phyloP scores from a whole-genome alignment of 2,797 vertebrate genomes.

The Bradypodion pumilum region DNA sequence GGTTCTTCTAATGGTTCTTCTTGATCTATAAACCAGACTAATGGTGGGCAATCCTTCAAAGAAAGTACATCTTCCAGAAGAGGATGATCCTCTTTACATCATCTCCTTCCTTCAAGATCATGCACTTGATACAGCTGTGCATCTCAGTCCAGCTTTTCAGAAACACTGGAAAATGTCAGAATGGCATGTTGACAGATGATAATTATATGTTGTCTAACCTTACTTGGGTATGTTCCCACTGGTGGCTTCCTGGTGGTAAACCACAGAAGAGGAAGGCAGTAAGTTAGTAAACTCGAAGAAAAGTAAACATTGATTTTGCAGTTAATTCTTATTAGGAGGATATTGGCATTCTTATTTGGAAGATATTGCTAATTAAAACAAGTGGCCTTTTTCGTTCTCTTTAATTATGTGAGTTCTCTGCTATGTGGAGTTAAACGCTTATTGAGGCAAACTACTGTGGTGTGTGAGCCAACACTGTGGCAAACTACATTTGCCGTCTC shows the following conservation, averaged over 20 bases:
- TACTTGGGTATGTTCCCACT: slow-evolving; percentile 55
- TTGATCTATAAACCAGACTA: not conserved
- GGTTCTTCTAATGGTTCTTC: not conserved
- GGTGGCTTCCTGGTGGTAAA: slow-evolving; percentile 70
- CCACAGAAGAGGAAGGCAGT: slow-evolving; percentile 57
- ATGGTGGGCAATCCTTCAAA: not conserved
- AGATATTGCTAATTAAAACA: slow-evolving; percentile 56
- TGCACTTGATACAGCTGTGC: slow-evolving; percentile 30
- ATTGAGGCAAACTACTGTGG: slow-evolving; percentile 44
- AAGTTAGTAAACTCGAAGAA: slow-evolving; percentile 55
- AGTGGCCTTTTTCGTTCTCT: slow-evolving; percentile 36
- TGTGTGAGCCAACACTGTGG: slow-evolving; percentile 30
- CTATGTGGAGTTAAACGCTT: slow-evolving; percentile 18
- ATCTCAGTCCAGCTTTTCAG: slow-evolving; percentile 52
- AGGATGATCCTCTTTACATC: not conserved
- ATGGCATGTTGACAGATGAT: slow-evolving; percentile 58
- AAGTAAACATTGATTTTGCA: slow-evolving; percentile 49
- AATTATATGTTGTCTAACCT: slow-evolving; percentile 64
- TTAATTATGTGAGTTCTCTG: slow-evolving; percentile 46
- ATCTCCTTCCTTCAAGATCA: slow-evolving; percentile 33
- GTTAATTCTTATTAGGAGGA: slow-evolving; percentile 47
- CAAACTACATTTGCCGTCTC: slow-evolving; percentile 40
- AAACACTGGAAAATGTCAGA: slow-evolving; percentile 44
- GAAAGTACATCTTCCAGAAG: not conserved
- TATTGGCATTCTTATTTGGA: slow-evolving; percentile 50